Evolutionary conservation across 1,140 invertebrate genomes (phyloP).

Genomic region (Ylistrum balloti): DNA sequence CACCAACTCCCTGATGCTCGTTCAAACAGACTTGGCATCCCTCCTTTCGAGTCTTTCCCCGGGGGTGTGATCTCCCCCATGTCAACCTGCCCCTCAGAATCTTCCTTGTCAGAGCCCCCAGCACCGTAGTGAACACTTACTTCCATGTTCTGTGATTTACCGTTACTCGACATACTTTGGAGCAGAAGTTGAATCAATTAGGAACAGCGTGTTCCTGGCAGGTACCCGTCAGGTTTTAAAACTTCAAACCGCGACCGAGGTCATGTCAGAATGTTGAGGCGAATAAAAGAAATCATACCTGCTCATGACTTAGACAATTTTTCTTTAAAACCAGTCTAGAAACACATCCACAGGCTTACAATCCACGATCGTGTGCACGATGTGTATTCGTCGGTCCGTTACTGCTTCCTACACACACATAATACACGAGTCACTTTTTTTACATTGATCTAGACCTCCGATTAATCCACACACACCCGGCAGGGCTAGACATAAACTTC

Average conservation of each 20-base stretch:
- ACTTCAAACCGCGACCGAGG: neutral
- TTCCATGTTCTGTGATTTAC: slow-evolving; percentile 53
- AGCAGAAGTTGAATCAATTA: slow-evolving; percentile 36
- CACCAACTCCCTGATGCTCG: slow-evolving; percentile 93
- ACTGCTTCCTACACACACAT: neutral
- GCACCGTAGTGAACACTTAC: slow-evolving; percentile 53
- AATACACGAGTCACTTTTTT: slow-evolving; percentile 24
- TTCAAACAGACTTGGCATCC: slow-evolving; percentile 89
- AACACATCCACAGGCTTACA: neutral
- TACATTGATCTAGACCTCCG: neutral
- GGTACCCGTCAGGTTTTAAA: slow-evolving; percentile 41
- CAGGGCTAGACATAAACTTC: neutral
- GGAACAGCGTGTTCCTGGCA: slow-evolving; percentile 42
- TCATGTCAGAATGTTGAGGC: neutral
- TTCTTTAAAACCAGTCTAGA: neutral
- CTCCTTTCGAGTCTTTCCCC: slow-evolving; percentile 62
- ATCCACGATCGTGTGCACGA: neutral
- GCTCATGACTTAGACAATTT: neutral
- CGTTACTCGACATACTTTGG: slow-evolving; percentile 62
- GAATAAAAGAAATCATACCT: slow-evolving; percentile 8
- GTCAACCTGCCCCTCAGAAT: slow-evolving; percentile 62
- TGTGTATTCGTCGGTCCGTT: neutral
- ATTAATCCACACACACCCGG: slow-evolving; percentile 25
- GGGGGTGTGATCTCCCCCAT: slow-evolving; percentile 68
- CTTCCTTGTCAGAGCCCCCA: slow-evolving; percentile 53